A percentile compares a stretch with the other conserved stretches of the same genome.
Evolutionary conservation across 2,113 vertebrate genomes (phyloP).

Genomic region (Colistium nudipinnis): DNA sequence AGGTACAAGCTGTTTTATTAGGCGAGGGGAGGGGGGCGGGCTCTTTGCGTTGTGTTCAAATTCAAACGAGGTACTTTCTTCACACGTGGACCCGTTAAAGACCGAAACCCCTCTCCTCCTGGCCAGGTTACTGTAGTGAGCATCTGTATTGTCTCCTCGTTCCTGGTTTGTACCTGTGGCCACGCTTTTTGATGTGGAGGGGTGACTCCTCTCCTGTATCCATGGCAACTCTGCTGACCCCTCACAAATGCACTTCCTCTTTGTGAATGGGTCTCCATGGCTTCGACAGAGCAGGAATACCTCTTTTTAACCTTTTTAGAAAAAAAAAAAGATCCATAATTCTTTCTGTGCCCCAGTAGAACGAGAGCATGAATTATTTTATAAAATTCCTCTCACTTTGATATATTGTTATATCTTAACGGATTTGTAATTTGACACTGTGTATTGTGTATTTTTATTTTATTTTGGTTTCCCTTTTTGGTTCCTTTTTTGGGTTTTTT

Average conservation of each 20-base stretch:
- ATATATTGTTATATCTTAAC: constrained; percentile 80
- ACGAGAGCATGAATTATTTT: constrained; percentile 80
- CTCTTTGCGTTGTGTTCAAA: constrained; percentile 68
- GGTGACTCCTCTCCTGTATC: constrained; percentile 50
- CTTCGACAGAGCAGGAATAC: constrained; percentile 72
- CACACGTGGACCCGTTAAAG: constrained; percentile 68
- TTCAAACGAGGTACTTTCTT: constrained; percentile 86
- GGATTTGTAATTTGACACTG: constrained; percentile 83
- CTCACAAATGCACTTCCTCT: constrained; percentile 69
- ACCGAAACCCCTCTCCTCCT: constrained; percentile 38
- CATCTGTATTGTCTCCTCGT: constrained; percentile 48
- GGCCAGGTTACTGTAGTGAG: constrained; percentile 37
- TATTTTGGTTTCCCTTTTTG: constrained; percentile 42
- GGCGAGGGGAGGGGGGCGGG: constrained; percentile 1
- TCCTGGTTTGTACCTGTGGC: constrained; percentile 65
- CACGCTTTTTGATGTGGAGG: constrained; percentile 31
- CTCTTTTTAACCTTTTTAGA: constrained; percentile 80
- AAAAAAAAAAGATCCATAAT: constrained; percentile 58
- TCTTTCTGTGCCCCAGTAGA: constrained; percentile 75
- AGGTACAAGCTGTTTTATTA: constrained; percentile 46
- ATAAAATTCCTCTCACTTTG: constrained; percentile 80
- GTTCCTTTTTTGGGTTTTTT: constrained; percentile 35
- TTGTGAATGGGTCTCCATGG: constrained; percentile 62
- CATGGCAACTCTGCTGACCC: constrained; percentile 61
- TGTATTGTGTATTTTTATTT: constrained; percentile 81